These are phyloP conservation scores for Cairina moschata DNA, from an alignment of 2,113 vertebrate genomes.

Conservation along the genomic window DNA sequence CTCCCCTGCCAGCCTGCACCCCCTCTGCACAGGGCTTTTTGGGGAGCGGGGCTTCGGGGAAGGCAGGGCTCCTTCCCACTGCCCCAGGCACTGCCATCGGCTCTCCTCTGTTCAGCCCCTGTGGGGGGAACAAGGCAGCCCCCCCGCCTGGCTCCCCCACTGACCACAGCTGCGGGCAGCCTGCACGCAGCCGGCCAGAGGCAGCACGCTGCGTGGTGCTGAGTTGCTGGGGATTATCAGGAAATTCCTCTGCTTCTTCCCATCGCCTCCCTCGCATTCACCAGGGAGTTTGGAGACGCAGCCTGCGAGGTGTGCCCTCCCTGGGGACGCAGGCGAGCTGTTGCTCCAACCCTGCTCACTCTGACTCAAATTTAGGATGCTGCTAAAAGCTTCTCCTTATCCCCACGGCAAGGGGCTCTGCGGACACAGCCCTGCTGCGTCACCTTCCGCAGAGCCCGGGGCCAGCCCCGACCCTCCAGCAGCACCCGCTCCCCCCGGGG, in stretches of 20 bases:
- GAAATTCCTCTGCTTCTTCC: neutral
- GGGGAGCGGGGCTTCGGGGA: rapidly evolving
- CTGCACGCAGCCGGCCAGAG: rapidly evolving
- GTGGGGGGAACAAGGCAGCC: neutral
- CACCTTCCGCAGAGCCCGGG: neutral
- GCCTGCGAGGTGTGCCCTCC: neutral
- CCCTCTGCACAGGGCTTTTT: neutral
- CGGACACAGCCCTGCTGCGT: neutral
- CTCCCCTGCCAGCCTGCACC: neutral
- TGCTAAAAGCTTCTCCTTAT: neutral
- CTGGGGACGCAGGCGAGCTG: rapidly evolving
- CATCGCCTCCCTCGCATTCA: neutral
- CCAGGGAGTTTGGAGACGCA: rapidly evolving
- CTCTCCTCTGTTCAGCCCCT: neutral
- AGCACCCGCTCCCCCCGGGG: neutral
- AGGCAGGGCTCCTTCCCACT: too few relatives aligned
- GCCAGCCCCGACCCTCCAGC: neutral
- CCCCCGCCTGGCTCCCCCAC: neutral
- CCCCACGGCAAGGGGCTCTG: neutral
- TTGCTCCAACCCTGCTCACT: neutral
- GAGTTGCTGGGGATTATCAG: neutral
- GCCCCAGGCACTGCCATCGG: neutral
- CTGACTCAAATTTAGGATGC: neutral
- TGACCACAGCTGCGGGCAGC: neutral
- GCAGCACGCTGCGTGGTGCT: rapidly evolving